phyloP scores from a whole-genome alignment of 2,888 invertebrate species.

The Iselma pallidipennis region DNA sequence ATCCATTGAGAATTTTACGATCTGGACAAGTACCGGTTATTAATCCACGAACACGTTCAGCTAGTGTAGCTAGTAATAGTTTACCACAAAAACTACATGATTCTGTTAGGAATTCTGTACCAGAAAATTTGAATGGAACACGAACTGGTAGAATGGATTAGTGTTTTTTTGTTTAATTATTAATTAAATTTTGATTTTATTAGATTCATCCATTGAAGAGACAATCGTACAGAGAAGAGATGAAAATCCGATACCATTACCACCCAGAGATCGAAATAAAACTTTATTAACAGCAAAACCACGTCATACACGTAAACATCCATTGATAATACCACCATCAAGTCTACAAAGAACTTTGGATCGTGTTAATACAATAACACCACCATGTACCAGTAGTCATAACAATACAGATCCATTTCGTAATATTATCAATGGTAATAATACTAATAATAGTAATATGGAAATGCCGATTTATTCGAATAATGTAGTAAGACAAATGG shows the following conservation, averaged over 20 bases:
- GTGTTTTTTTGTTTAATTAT: neutral
- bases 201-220: neutral
- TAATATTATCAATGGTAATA: constrained; percentile 9
- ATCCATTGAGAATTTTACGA: constrained; percentile 69
- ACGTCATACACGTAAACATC: constrained; percentile 80
- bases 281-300: constrained; percentile 67
- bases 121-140: constrained; percentile 41
- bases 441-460: constrained; percentile 23
- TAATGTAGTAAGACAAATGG: constrained; percentile 37
- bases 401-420: constrained; percentile 40
- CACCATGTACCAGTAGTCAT: constrained; percentile 37
- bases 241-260: constrained; percentile 75
- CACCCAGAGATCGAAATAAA: constrained; percentile 74
- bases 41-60: constrained; percentile 48
- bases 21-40: constrained; percentile 63
- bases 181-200: neutral
- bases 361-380: constrained; percentile 59
- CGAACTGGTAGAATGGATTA: constrained; percentile 16
- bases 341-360: constrained; percentile 66
- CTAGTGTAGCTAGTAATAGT: constrained; percentile 44
- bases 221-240: constrained; percentile 30
- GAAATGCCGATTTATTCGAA: constrained; percentile 47
- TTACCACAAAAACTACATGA: constrained; percentile 40
- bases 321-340: constrained; percentile 71
- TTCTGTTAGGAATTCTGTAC: constrained; percentile 38